A percentile compares a stretch with the other conserved stretches of the same genome.
These are phyloP conservation scores for Odocoileus hemionus DNA, from an alignment of 2,113 vertebrate genomes.

Conservation along the genomic window DNA sequence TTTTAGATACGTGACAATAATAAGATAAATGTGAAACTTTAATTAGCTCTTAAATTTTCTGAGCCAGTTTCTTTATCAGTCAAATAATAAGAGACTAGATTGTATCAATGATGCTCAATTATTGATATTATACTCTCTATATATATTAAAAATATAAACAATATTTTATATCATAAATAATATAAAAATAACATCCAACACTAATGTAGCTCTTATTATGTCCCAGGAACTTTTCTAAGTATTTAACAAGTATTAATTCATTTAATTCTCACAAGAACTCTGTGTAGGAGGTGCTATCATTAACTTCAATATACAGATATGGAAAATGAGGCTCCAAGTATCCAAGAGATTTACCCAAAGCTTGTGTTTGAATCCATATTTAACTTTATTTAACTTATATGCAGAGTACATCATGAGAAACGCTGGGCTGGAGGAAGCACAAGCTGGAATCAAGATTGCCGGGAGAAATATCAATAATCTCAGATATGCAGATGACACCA, in stretches of 20 bases:
- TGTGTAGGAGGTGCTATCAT: background rate
- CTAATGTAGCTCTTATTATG: background rate
- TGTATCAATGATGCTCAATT: background rate
- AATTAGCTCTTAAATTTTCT: background rate
- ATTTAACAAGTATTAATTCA: background rate
- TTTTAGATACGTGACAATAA: background rate
- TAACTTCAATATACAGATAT: background rate
- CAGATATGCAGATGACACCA: no score
- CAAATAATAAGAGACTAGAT: background rate
- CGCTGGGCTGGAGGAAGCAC: no score
- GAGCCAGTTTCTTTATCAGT: background rate
- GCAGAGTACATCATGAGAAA: no score
- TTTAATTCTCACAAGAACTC: background rate
- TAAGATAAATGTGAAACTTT: background rate
- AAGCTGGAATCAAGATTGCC: no score
- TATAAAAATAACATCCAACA: background rate
- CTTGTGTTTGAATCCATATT: background rate
- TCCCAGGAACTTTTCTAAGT: background rate
- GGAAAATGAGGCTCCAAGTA: background rate
- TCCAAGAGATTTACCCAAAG: background rate
- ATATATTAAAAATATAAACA: background rate
- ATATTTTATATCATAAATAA: background rate
- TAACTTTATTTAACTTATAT: no score
- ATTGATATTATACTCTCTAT: background rate
- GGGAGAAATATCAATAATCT: no score